A percentile compares a stretch with the other conserved stretches of the same genome.
Evolutionary conservation across 2,888 invertebrate species (phyloP).

Genomic region (Ormia ochracea): DNA sequence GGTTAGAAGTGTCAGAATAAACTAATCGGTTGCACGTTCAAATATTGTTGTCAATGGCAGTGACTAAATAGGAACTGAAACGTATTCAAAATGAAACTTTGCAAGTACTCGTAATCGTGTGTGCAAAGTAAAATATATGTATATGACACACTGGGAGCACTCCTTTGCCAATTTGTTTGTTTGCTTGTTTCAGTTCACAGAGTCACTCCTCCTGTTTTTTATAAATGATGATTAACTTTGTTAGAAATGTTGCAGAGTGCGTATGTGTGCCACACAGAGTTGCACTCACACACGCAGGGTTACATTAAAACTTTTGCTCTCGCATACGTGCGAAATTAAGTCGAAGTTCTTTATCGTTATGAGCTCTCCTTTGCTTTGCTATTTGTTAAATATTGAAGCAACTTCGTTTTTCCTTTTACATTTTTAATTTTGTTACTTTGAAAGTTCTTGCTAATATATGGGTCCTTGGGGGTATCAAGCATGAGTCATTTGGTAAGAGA

Average conservation of each 20-base stretch:
- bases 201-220: background rate
- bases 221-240: slow-evolving; percentile 38
- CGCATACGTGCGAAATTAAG: slow-evolving; percentile 8
- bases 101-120: background rate
- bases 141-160: slow-evolving; percentile 33
- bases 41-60: background rate
- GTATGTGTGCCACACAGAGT: background rate
- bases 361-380: background rate
- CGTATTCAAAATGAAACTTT: background rate
- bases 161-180: slow-evolving; percentile 10
- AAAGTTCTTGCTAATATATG: slow-evolving; percentile 37
- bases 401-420: slow-evolving; percentile 5
- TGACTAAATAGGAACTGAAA: slow-evolving; percentile 26
- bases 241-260: slow-evolving; percentile 40
- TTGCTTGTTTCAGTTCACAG: background rate
- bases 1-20: slow-evolving; percentile 35
- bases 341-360: slow-evolving; percentile 11
- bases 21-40: slow-evolving; percentile 30
- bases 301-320: background rate
- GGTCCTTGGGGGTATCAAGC: slow-evolving; percentile 35
- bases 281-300: background rate
- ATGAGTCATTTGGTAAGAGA: slow-evolving; percentile 45
- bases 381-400: background rate
- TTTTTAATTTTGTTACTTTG: slow-evolving; percentile 43
- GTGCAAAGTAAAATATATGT: background rate